These are phyloP conservation scores for Peromyscus polionotus DNA, from an alignment of 2,113 vertebrate species.

Conservation along the genomic window DNA sequence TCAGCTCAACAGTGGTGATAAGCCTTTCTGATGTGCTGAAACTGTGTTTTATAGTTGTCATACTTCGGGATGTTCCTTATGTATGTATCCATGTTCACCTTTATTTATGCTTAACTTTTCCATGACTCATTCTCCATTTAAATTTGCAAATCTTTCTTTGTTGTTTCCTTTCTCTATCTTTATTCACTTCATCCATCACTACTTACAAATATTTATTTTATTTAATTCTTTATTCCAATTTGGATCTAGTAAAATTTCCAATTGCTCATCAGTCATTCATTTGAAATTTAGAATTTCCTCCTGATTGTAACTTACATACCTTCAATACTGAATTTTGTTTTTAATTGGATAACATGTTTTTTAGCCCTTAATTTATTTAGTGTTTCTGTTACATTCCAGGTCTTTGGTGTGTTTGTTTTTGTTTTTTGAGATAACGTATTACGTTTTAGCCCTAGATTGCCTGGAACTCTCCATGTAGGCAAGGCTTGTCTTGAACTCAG, in stretches of 20 bases:
- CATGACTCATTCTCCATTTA: not conserved
- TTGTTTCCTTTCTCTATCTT: constrained; percentile 24
- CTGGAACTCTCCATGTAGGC: not conserved
- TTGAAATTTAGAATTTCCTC: not conserved
- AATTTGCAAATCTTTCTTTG: not conserved
- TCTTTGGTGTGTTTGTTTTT: not conserved
- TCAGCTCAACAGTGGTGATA: not conserved
- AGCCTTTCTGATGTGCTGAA: not conserved
- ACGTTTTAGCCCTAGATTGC: not conserved
- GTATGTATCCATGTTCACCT: not conserved
- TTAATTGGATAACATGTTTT: not conserved
- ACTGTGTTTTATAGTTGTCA: not conserved
- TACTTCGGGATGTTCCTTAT: not conserved
- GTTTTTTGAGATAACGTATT: not conserved
- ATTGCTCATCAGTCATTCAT: not conserved
- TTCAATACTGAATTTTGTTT: not conserved
- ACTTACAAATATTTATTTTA: not conserved
- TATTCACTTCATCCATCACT: not conserved
- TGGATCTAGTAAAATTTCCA: not conserved
- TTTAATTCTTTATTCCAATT: not conserved
- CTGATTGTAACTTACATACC: not conserved
- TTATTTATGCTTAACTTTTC: not conserved
- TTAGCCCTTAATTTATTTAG: not conserved
- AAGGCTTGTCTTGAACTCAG: not conserved
- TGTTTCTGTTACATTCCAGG: not conserved